Base-by-base conservation (phyloP, 2,888 invertebrate genomes). In the Lasioglossum pauxillum region DNA sequence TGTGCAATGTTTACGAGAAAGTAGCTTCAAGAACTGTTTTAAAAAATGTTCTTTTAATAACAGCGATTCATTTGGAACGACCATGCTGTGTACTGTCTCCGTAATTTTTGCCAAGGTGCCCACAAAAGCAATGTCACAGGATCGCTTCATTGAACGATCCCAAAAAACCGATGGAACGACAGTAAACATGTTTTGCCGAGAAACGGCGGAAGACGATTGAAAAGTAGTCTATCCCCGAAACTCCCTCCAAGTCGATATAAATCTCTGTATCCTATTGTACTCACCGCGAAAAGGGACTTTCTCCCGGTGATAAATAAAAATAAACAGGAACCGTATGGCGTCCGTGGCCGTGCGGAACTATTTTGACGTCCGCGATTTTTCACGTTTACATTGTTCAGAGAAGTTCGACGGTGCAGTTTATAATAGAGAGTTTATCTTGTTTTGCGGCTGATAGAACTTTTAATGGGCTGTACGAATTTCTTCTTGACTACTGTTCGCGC, bases 171-270 rank as follows among this genome's bases (percentile, higher is more conserved):
- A 1, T 38, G 19, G 35, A 35, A n/a, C 46, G 35, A 4, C 44
- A 19, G 77, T 69, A 69, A 77, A 77, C 77, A 69, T 69, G 67
- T 77, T 77, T 77, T 53, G 12, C 46, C 23, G 60, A 27, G 46
- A 35, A 77, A 35, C 12, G 64, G 23, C 60, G 57, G 75, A 60
- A 27, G 44, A 31, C 31, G 64, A 77, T 60, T 35, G 76, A 60
- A 77, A 77, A 77, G 67, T 67, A 64, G 67, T 44, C 31, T 16
- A 31, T 64, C 64, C 23, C 60, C 60, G 46, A 46, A 31, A 27
- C 23, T 67, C 14, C 41, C 75, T 10, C 23, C 64, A 31, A 46
- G 44, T 23, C 5, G 44, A 31, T 53, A 67, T 67, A 67, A 67
- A 67, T 67, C 35, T 67, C 8, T 23, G 3, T 10, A 12, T 35